Base-by-base conservation (phyloP, 2,113 vertebrate species). In the Psittacus erithacus region DNA sequence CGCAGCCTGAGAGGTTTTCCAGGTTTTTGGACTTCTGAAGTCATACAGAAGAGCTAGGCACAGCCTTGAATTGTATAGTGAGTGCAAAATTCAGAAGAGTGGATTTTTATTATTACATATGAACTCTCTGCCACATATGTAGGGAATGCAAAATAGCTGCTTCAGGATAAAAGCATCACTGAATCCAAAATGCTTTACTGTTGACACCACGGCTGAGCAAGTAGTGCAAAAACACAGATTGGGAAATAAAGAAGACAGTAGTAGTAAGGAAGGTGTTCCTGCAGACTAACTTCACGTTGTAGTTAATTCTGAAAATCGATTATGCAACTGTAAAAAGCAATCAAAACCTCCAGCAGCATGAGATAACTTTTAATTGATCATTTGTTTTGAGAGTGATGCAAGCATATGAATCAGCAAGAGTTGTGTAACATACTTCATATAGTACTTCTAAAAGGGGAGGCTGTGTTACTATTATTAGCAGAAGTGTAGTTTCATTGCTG, bases 311-410 rank as follows among this genome's bases (percentile, higher is more conserved):
- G 4, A 80, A 94, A 95, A 74, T 78, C 15, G 13, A 46, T 91
- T 70, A 23, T 71, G 33, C 57, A 70, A 47, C 24, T 15, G 18
- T 81, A 81, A 74, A 96, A 92, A 92, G 46, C 71, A 95, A 63
- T 78, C 28, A 68, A 55, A 84, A 7, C 27, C 33, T 83, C 10
- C 65, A 84, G 39, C 20, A 59, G 22, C 20, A 6, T 16, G 68
- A 88, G 74, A 65, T 92, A 77, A 86, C 33, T 94, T 94, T 95
- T 69, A 93, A 94, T 76, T 90, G 85, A 88, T 95, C n/a, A 63
- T 94, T 95, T 94, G 63, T 85, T 96, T 88, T 83, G 74, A 86
- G 75, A 55, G 55, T 96, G 88, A 93, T 95, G 88, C 87, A 94
- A 95, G 46, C 71, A 50, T 78, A 43, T 90, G 71, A 96, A 95